Percentiles rank a stretch among this genome's conserved stretches.
Conservation (phyloP, 2,888 invertebrate genomes). For the Phyllotreta cruciferae region DNA sequence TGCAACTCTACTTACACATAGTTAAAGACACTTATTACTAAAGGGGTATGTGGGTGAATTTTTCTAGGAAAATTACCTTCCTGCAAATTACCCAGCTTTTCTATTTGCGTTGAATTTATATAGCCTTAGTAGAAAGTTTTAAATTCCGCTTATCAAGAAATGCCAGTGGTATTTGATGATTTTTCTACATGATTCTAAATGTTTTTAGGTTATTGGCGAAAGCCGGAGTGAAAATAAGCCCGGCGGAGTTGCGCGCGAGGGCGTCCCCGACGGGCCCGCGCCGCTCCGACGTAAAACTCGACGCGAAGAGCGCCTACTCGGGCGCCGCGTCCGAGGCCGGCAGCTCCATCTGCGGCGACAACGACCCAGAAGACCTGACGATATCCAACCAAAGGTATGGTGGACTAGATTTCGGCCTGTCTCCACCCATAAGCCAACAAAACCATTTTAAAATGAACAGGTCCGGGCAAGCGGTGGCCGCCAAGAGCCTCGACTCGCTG, state of each 20-base stretch:
- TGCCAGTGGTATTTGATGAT: too few relatives aligned
- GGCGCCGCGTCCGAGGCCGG: conserved; percentile 74
- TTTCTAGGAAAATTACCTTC: too few relatives aligned
- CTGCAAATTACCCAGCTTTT: too few relatives aligned
- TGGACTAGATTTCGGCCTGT: conserved; percentile 58
- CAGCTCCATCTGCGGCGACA: conserved; percentile 78
- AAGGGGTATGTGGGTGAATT: too few relatives aligned
- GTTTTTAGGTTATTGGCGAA: conserved; percentile 77
- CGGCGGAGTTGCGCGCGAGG: conserved; percentile 82
- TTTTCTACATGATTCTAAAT: background rate
- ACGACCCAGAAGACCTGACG: conserved; percentile 85
- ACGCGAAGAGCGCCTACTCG: conserved; percentile 72
- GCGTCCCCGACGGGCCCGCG: conserved; percentile 87
- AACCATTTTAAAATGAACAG: conserved; percentile 59
- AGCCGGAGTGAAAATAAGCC: conserved; percentile 85
- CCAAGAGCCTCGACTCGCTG: conserved; percentile 70
- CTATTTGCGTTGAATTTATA: too few relatives aligned
- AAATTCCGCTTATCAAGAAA: too few relatives aligned
- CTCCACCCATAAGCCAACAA: conserved; percentile 62
- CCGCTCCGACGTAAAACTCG: conserved; percentile 78
- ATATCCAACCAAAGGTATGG: conserved; percentile 66
- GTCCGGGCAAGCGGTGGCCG: conserved; percentile 66
- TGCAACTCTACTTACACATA: too few relatives aligned
- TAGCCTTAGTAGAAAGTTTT: too few relatives aligned
- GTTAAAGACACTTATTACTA: background rate